These are phyloP conservation scores for Alauda arvensis DNA, from an alignment of 2,797 vertebrate genomes.

Conservation along the genomic window DNA sequence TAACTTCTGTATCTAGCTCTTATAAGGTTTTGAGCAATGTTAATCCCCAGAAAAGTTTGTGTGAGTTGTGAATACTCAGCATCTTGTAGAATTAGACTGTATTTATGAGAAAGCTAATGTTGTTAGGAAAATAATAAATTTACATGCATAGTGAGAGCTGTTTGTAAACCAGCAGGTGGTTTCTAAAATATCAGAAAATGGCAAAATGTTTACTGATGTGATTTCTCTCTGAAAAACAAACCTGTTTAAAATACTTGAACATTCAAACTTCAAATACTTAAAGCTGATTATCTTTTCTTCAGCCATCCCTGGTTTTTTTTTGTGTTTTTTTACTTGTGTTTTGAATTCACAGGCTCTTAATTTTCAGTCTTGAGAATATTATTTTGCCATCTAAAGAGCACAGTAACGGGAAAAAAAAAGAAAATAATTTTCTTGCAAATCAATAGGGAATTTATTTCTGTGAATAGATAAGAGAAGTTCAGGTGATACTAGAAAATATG, in stretches of 20 bases:
- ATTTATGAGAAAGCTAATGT: conserved; percentile 7
- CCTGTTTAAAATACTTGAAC: neutral
- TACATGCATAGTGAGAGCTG: neutral
- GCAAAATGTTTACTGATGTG: conserved; percentile 26
- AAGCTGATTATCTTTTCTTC: neutral
- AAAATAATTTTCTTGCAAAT: neutral
- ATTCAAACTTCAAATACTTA: neutral
- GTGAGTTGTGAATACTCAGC: neutral
- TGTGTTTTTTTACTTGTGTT: neutral
- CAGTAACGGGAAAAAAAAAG: neutral
- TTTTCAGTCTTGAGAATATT: neutral
- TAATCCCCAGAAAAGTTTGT: neutral
- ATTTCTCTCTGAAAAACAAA: conserved; percentile 27
- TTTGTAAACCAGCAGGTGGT: conserved; percentile 43
- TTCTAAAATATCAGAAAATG: conserved; percentile 35
- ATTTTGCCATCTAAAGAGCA: neutral
- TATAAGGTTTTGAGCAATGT: neutral
- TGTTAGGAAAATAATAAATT: conserved; percentile 37
- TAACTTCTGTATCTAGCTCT: neutral
- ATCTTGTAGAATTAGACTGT: conserved; percentile 8
- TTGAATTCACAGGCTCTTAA: neutral
- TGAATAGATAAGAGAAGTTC: neutral
- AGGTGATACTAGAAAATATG: neutral
- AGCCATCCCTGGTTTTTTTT: neutral
- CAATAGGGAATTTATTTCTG: neutral